Evolutionary conservation across 2,113 vertebrate genomes (phyloP).

Genomic region (Pteronura brasiliensis): DNA sequence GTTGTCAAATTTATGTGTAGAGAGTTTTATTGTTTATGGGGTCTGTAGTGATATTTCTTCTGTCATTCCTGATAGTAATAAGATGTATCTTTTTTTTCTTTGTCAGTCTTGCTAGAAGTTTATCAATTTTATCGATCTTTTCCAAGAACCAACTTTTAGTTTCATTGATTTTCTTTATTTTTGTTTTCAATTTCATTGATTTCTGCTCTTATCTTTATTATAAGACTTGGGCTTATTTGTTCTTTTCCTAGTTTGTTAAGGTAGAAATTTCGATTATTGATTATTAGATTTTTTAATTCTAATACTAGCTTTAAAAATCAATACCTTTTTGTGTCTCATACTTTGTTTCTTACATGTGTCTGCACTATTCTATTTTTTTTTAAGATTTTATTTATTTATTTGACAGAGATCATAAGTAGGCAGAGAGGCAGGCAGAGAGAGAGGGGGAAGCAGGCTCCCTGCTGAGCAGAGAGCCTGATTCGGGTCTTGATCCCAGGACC

Average conservation of each 20-base stretch:
- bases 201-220: background rate
- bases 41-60: background rate
- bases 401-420: too few species aligned
- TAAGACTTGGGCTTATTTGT: background rate
- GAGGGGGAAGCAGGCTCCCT: too few species aligned
- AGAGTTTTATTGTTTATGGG: background rate
- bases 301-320: background rate
- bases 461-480: too few species aligned
- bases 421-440: too few species aligned
- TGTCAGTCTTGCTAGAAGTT: background rate
- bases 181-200: background rate
- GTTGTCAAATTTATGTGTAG: background rate
- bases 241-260: background rate
- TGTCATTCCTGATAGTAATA: background rate
- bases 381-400: too few species aligned
- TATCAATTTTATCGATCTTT: background rate
- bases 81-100: background rate
- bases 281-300: slow-evolving; percentile 21
- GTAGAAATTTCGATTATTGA: background rate
- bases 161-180: background rate
- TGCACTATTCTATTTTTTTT: too few species aligned
- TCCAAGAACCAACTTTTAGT: background rate
- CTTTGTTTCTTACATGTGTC: background rate
- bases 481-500: too few species aligned
- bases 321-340: background rate